phyloP scores from a whole-genome alignment of 2,113 vertebrate species.

The Nesospiza acunhae region DNA sequence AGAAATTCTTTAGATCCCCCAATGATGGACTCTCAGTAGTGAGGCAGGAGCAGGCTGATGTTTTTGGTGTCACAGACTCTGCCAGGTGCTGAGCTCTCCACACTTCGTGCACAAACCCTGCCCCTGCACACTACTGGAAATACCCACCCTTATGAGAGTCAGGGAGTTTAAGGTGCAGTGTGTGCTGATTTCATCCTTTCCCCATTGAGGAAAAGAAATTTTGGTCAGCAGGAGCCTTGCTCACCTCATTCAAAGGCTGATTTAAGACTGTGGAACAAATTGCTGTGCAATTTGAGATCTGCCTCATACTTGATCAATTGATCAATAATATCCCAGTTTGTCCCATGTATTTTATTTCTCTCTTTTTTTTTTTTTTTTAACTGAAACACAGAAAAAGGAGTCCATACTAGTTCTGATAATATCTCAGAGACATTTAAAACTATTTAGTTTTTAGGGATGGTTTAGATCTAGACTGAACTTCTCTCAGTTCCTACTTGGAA shows the following conservation, averaged over 20 bases:
- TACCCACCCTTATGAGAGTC: not conserved
- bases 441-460: not conserved
- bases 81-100: not conserved
- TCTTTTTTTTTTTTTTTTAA: not conserved
- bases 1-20: not conserved
- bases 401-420: not conserved
- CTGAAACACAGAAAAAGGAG: not conserved
- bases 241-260: not conserved
- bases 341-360: not conserved
- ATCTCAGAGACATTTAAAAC: not conserved
- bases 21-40: not conserved
- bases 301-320: not conserved
- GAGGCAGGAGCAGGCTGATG: not conserved
- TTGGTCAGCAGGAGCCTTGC: not conserved
- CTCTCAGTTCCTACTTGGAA: not conserved
- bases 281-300: not conserved
- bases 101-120: not conserved
- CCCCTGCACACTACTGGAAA: not conserved
- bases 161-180: not conserved
- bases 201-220: not conserved
- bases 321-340: not conserved
- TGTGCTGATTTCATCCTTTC: not conserved
- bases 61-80: not conserved
- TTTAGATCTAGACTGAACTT: not conserved
- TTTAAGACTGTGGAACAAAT: not conserved